phyloP scores from a whole-genome alignment of 2,888 invertebrate species.

The Helobdella robusta region DNA sequence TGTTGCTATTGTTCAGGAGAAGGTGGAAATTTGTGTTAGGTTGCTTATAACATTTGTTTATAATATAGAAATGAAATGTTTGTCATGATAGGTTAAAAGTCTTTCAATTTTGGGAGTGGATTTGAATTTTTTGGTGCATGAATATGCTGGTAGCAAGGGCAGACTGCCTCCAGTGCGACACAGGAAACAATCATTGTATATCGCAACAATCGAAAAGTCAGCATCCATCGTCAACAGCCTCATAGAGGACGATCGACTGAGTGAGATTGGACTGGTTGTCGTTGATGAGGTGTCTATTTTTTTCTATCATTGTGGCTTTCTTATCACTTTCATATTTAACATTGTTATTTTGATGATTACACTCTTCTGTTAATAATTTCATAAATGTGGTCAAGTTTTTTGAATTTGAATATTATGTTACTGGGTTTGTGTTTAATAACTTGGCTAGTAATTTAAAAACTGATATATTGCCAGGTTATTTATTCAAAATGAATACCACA shows the following conservation, averaged over 20 bases:
- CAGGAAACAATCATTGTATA: constrained; percentile 59
- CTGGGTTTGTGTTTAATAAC: too few relatives aligned
- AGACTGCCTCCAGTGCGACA: neutral
- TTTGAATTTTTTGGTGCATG: constrained; percentile 13
- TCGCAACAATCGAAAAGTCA: constrained; percentile 91
- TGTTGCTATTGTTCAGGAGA: constrained; percentile 93
- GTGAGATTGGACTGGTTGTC: constrained; percentile 68
- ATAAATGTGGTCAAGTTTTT: too few relatives aligned
- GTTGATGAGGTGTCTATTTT: constrained; percentile 66
- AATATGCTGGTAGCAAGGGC: constrained; percentile 19
- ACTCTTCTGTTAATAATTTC: neutral
- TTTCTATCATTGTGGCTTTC: neutral
- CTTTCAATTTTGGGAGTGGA: neutral
- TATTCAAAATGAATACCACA: too few relatives aligned
- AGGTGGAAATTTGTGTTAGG: constrained; percentile 55
- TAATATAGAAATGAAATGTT: neutral
- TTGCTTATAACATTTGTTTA: neutral
- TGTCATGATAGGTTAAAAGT: neutral
- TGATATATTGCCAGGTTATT: too few relatives aligned
- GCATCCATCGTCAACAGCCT: constrained; percentile 73
- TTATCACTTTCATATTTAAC: neutral
- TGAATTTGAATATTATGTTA: too few relatives aligned
- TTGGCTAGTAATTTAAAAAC: too few relatives aligned
- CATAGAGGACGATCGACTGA: constrained; percentile 64
- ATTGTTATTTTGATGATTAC: neutral